Evolutionary conservation across 2,888 invertebrate species (phyloP).

Genomic region (Quadroppia sp.): DNA sequence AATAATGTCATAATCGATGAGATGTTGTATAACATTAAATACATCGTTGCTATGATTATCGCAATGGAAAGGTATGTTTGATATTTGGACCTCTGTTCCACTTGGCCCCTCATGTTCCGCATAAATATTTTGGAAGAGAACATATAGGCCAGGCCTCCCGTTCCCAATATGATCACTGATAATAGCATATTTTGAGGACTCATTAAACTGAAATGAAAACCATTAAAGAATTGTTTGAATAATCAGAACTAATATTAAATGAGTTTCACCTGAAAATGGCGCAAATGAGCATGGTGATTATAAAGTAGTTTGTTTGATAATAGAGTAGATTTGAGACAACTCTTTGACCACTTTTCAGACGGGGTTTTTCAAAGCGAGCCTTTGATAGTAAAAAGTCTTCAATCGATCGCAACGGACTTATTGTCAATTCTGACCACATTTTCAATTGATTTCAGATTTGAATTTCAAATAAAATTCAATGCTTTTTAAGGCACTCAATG

Average conservation of each 20-base stretch:
- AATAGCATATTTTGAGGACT: constrained; percentile 20
- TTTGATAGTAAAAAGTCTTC: constrained; percentile 73
- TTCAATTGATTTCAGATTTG: background rate
- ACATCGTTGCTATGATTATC: constrained; percentile 52
- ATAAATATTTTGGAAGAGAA: background rate
- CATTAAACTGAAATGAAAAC: background rate
- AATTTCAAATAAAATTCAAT: background rate
- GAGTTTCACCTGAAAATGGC: constrained; percentile 57
- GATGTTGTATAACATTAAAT: constrained; percentile 63
- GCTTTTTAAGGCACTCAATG: background rate
- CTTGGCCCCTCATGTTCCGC: background rate
- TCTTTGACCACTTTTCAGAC: constrained; percentile 71
- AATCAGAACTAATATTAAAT: background rate
- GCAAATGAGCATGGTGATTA: constrained; percentile 64
- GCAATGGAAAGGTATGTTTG: constrained; percentile 58
- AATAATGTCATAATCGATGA: constrained; percentile 66
- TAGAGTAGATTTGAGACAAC: constrained; percentile 73
- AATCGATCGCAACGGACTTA: constrained; percentile 65
- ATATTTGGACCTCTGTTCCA: constrained; percentile 49
- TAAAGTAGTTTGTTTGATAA: constrained; percentile 80
- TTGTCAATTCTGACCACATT: constrained; percentile 2
- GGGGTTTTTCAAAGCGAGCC: constrained; percentile 74
- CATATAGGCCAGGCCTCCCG: background rate
- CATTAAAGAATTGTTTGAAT: background rate
- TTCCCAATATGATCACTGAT: background rate